Percentiles rank a stretch among this genome's conserved stretches.
These are phyloP conservation scores for Zygogramma bicolorata DNA, from an alignment of 2,888 invertebrate species.

Conservation along the genomic window DNA sequence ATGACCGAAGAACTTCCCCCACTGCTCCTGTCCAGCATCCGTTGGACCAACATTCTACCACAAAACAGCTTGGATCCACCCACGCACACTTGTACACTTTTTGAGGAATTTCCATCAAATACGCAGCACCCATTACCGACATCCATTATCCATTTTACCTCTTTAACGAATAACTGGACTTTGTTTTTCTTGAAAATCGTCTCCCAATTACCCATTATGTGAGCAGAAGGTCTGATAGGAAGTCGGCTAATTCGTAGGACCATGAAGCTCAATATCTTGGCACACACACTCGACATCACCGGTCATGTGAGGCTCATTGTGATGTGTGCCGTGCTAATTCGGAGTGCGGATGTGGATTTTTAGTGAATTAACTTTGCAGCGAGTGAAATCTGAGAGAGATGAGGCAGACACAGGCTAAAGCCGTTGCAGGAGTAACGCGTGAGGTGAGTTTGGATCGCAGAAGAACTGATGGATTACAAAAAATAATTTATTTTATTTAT, in stretches of 20 bases:
- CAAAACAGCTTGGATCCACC: too few species aligned
- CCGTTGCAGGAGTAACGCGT: slow-evolving; percentile 54
- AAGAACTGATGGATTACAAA: too few species aligned
- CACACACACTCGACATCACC: slow-evolving; percentile 15
- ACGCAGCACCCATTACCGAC: neutral
- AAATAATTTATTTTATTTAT: too few species aligned
- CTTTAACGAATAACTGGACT: neutral
- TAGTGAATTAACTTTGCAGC: slow-evolving; percentile 41
- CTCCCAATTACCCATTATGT: slow-evolving; percentile 31
- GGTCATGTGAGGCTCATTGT: slow-evolving; percentile 27
- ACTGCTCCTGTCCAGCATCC: too few species aligned
- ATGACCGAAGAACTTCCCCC: too few species aligned
- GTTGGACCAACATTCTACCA: too few species aligned
- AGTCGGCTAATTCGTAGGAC: slow-evolving; percentile 46
- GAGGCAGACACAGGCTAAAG: slow-evolving; percentile 53
- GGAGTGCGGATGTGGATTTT: slow-evolving; percentile 37
- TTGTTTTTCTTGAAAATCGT: slow-evolving; percentile 39
- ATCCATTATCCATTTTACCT: neutral
- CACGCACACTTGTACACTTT: too few species aligned
- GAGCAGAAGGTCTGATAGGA: slow-evolving; percentile 18
- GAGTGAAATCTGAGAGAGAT: slow-evolving; percentile 39
- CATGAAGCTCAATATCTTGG: slow-evolving; percentile 47
- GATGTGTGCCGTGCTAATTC: slow-evolving; percentile 9
- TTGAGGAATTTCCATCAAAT: too few species aligned
- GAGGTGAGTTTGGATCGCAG: slow-evolving; percentile 53